A percentile compares a stretch with the other conserved stretches of the same genome.
phyloP scores from a whole-genome alignment of 2,888 invertebrate genomes.

The Thereva nobilitata region DNA sequence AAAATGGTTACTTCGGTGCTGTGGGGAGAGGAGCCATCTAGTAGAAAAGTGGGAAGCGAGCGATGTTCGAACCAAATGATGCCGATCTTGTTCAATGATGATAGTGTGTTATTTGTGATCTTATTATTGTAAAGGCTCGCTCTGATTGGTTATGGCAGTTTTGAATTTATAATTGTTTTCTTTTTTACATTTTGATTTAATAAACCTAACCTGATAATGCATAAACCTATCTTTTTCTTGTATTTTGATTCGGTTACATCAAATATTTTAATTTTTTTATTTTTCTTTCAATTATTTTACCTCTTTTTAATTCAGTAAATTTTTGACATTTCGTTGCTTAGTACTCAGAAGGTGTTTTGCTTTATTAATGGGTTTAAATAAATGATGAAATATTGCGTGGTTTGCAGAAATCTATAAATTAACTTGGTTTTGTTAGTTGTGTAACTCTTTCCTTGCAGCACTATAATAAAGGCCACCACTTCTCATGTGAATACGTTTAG shows the following conservation, averaged over 20 bases:
- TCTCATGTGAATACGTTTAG: too few relatives aligned
- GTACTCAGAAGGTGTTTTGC: background rate
- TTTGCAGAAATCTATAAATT: conserved; percentile 34
- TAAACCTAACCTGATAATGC: too few relatives aligned
- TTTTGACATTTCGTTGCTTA: background rate
- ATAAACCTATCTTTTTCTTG: too few relatives aligned
- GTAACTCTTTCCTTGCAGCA: background rate
- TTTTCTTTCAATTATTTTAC: too few relatives aligned
- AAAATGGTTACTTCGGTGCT: conserved; percentile 26
- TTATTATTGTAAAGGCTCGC: conserved; percentile 3
- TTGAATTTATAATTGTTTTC: background rate
- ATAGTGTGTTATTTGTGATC: conserved; percentile 22
- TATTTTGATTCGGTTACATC: too few relatives aligned
- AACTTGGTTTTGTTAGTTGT: conserved; percentile 11
- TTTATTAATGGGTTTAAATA: conserved; percentile 14
- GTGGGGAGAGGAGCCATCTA: conserved; percentile 17
- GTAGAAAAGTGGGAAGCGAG: conserved; percentile 12
- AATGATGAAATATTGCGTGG: conserved; percentile 30
- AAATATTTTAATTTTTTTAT: too few relatives aligned
- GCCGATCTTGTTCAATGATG: conserved; percentile 10
- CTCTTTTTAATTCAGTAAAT: too few relatives aligned
- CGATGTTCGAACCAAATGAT: conserved; percentile 15
- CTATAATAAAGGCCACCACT: too few relatives aligned
- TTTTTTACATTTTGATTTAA: too few relatives aligned
- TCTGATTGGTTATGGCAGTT: conserved; percentile 14